Conservation (phyloP, 2,113 vertebrate genomes). For the Abramis brama region DNA sequence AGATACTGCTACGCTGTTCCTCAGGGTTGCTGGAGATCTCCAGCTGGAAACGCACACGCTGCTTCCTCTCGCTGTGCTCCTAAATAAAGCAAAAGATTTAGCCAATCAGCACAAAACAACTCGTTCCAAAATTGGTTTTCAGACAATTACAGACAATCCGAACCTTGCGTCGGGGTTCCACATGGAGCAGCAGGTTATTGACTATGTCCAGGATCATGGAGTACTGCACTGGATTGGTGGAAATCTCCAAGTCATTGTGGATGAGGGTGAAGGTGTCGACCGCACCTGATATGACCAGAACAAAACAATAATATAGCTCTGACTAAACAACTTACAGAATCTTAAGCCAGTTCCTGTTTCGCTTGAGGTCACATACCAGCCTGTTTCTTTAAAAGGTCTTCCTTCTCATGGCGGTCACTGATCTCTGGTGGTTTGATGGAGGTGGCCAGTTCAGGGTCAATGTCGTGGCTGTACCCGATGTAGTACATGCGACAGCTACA, state of each 20-base stretch:
- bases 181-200: slow-evolving; percentile 94
- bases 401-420: slow-evolving; percentile 88
- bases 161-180: slow-evolving; percentile 97
- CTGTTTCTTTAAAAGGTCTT: slow-evolving; percentile 95
- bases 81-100: slow-evolving; percentile 54
- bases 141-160: neutral
- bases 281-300: slow-evolving; percentile 77
- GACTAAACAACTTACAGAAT: neutral
- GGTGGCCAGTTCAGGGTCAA: slow-evolving; percentile 92
- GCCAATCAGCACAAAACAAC: neutral
- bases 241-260: slow-evolving; percentile 97
- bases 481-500: slow-evolving; percentile 99
- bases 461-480: slow-evolving; percentile 98
- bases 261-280: slow-evolving; percentile 98
- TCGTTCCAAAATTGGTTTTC: neutral
- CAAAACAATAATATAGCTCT: neutral
- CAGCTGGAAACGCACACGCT: slow-evolving; percentile 95
- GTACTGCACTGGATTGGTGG: slow-evolving; percentile 96
- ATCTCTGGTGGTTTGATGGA: slow-evolving; percentile 95
- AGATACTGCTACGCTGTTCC: slow-evolving; percentile 96
- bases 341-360: neutral
- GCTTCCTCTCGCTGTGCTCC: slow-evolving; percentile 99
- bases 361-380: slow-evolving; percentile 78
- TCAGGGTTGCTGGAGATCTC: slow-evolving; percentile 98
- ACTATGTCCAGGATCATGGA: slow-evolving; percentile 99